Evolutionary conservation across 2,113 vertebrate species (phyloP).

Genomic region (Heterotilapia buettikoferi): DNA sequence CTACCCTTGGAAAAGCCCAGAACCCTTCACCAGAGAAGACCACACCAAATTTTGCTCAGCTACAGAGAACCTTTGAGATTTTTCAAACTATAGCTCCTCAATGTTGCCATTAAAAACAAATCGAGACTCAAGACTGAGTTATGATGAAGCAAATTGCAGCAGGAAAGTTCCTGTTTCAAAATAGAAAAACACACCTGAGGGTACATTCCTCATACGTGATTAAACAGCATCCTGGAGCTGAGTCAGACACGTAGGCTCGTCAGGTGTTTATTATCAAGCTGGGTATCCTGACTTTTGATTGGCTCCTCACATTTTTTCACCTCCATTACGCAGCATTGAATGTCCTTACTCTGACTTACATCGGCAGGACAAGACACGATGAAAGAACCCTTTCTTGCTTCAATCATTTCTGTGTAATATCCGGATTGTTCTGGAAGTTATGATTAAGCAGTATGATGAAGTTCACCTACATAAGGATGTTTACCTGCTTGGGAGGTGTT

Average conservation of each 20-base stretch:
- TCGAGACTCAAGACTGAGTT: background rate
- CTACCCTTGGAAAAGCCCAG: background rate
- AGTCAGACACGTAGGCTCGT: constrained; percentile 14
- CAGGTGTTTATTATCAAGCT: background rate
- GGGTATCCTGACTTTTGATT: background rate
- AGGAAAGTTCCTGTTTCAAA: constrained; percentile 7
- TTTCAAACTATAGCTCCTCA: background rate
- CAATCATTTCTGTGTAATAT: background rate
- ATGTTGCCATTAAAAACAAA: background rate
- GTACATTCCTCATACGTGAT: constrained; percentile 23
- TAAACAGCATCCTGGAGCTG: constrained; percentile 11
- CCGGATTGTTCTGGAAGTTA: background rate
- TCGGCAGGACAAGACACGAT: constrained; percentile 22
- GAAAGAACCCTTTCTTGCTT: background rate
- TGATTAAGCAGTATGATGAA: background rate
- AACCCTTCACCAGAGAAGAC: background rate
- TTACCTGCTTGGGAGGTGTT: background rate
- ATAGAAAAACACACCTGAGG: constrained; percentile 24
- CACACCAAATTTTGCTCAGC: background rate
- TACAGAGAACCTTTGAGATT: background rate
- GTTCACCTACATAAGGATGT: background rate
- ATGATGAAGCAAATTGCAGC: background rate
- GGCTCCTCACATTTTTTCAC: background rate
- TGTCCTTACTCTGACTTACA: constrained; percentile 1
- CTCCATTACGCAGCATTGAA: background rate